Conservation (phyloP, 2,113 vertebrate genomes). For the Hipposideros armiger region DNA sequence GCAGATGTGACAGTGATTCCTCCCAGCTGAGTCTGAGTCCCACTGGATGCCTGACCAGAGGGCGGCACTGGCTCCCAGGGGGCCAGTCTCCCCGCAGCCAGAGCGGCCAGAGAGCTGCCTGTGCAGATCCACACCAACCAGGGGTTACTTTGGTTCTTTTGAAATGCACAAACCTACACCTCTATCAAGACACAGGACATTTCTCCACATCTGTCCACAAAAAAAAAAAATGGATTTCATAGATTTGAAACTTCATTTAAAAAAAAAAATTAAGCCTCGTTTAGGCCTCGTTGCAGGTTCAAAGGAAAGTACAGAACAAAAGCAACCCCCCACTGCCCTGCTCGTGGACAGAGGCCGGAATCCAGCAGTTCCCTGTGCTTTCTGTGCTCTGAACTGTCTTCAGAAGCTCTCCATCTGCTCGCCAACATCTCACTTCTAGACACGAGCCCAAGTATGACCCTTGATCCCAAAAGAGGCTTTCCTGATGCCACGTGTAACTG, state of each 20-base stretch:
- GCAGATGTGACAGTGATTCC: rapidly evolving
- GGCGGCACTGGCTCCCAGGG: rapidly evolving
- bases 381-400: neutral
- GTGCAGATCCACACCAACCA: too few species aligned
- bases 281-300: neutral
- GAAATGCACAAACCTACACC: neutral
- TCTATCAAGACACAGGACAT: neutral
- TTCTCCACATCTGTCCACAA: neutral
- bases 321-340: too few species aligned
- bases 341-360: rapidly evolving
- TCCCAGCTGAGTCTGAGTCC: neutral
- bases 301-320: neutral
- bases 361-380: too few species aligned
- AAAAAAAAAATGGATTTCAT: neutral
- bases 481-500: rapidly evolving
- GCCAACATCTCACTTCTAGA: neutral
- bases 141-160: too few species aligned
- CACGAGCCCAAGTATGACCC: rapidly evolving
- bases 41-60: rapidly evolving
- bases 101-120: neutral
- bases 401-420: neutral
- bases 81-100: neutral
- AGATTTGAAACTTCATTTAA: neutral
- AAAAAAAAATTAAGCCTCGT: neutral
- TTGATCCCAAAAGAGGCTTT: neutral